Evolutionary conservation across 2,113 vertebrate genomes (phyloP), one percentile per base, ranked within the genome.

Genomic region (Dissostichus mawsoni): DNA sequence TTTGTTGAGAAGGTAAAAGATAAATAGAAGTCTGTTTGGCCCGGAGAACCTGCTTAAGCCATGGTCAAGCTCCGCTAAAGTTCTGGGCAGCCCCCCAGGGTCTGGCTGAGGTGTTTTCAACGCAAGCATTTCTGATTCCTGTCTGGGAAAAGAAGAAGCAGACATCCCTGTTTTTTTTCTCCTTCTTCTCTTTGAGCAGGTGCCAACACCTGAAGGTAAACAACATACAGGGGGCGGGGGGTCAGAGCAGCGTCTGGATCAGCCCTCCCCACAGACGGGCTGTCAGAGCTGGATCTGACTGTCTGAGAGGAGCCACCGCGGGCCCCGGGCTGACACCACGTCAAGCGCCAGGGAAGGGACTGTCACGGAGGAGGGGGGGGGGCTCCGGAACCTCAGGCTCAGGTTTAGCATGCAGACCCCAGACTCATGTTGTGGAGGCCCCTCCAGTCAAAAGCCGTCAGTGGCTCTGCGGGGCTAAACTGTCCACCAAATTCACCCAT

Each of bases 131-230:
- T 89, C 81, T 87, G 87, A 93, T 74, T 87, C 84, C 83, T 87
- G 90, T 90, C 90, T 88, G 78, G 76, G 67, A 65, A 90, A 89
- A 73, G 48, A 87, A 74, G 64, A 78, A 93, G 65, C 87, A 91
- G 90, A 83, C 45, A 13, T 77, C 33, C 33, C 69, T 69, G 51
- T n/a, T 79, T 64, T 61, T 23, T 29, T 29, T 36, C 57, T 69
- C 16, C n/a, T 41, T 51, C 63, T 50, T 50, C 17, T 69, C 61
- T 89, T 88, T 87, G 78, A 89, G 91, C 86, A 90, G 71, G 90
- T 95, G 90, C 83, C 92, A 86, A 86, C 88, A 92, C 45, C 44
- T 62, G 67, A 94, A 93, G 85, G 88, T 94, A 95, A 95, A 83
- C 68, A 95, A 81, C 81, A 67, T 86, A 70, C 73, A 91, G 89